Evolutionary conservation across 2,888 invertebrate genomes (phyloP).

Genomic region (Rhaphigaster nebulosa): DNA sequence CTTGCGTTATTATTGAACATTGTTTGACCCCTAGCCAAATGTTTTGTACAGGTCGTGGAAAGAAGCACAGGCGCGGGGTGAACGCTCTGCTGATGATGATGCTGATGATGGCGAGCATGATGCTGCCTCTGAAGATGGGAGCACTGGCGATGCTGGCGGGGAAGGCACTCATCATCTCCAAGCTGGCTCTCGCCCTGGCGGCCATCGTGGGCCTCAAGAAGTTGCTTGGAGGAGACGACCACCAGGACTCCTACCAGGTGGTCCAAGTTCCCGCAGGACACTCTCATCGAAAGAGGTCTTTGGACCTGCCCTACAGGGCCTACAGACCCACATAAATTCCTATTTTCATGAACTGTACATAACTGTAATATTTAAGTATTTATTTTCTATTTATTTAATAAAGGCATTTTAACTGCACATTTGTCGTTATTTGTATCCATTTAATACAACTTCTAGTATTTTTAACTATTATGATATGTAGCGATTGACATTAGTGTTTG

Average conservation of each 20-base stretch:
- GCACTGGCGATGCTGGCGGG: constrained; percentile 86
- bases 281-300: constrained; percentile 66
- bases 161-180: constrained; percentile 88
- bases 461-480: too few species aligned
- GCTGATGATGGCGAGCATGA: constrained; percentile 82
- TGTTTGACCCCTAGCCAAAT: too few species aligned
- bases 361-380: constrained; percentile 22
- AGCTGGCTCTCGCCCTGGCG: constrained; percentile 84
- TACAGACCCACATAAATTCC: constrained; percentile 68
- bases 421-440: background rate
- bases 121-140: constrained; percentile 86
- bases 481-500: too few species aligned
- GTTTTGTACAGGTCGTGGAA: constrained; percentile 66
- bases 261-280: constrained; percentile 63
- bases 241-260: constrained; percentile 65
- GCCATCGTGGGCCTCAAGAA: constrained; percentile 90
- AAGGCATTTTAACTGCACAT: background rate
- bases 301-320: constrained; percentile 76
- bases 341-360: background rate
- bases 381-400: constrained; percentile 48
- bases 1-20: too few species aligned
- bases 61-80: constrained; percentile 80
- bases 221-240: constrained; percentile 75
- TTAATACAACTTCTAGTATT: background rate
- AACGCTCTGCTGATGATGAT: constrained; percentile 84